These are phyloP conservation scores for Zeugodacus cucurbitae DNA, from an alignment of 1,140 invertebrate genomes.

Conservation along the genomic window DNA sequence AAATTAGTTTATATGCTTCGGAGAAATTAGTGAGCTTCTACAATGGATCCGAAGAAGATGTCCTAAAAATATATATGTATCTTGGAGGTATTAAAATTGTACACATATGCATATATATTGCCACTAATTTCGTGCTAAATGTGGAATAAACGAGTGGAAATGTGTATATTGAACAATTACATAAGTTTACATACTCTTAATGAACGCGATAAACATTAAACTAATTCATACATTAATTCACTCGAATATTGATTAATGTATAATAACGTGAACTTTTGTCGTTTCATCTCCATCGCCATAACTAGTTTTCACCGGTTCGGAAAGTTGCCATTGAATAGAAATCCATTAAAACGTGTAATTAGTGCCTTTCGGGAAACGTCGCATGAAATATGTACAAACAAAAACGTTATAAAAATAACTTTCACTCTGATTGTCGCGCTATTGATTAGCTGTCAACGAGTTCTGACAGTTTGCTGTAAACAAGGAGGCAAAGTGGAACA, in stretches of 20 bases:
- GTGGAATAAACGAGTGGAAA: background rate
- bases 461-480: background rate
- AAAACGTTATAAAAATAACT: background rate
- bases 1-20: too few relatives aligned
- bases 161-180: background rate
- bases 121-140: background rate
- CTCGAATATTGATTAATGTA: too few relatives aligned
- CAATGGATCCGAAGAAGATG: too few relatives aligned
- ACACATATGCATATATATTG: too few relatives aligned
- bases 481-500: background rate
- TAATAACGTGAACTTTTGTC: background rate
- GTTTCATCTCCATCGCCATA: background rate
- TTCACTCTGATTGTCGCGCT: background rate
- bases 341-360: background rate
- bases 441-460: background rate
- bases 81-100: too few relatives aligned
- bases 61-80: too few relatives aligned
- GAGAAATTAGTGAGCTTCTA: too few relatives aligned
- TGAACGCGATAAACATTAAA: too few relatives aligned
- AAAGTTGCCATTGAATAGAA: background rate
- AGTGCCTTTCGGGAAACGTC: background rate
- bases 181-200: too few relatives aligned
- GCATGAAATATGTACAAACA: background rate
- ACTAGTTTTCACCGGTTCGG: background rate
- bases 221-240: too few relatives aligned